Conservation (phyloP, 2,113 vertebrate species). For the Thinocorus orbignyianus region DNA sequence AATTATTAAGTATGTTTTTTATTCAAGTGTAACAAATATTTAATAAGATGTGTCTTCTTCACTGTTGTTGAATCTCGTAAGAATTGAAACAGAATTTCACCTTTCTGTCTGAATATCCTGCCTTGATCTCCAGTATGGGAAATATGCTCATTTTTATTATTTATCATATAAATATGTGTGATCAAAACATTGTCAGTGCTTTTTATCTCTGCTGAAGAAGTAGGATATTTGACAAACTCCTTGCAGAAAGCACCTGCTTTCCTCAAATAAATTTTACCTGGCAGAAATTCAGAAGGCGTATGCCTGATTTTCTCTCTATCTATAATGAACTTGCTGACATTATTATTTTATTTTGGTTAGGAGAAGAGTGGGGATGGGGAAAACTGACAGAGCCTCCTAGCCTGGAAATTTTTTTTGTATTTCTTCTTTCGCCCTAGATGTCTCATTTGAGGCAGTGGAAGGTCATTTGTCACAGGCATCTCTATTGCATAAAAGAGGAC, state of each 20-base stretch:
- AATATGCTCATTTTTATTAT: slow-evolving; percentile 55
- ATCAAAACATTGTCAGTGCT: slow-evolving; percentile 49
- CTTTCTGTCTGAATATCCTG: slow-evolving; percentile 38
- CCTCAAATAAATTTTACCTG: neutral
- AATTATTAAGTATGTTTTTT: slow-evolving; percentile 63
- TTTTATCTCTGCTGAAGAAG: slow-evolving; percentile 46
- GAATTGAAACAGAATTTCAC: slow-evolving; percentile 14
- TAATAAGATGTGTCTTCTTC: slow-evolving; percentile 16
- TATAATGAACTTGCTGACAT: slow-evolving; percentile 29
- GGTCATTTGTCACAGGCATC: neutral
- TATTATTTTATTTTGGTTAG: neutral
- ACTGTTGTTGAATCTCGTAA: neutral
- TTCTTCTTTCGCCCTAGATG: neutral
- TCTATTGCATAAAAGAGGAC: neutral
- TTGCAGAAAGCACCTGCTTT: slow-evolving; percentile 10
- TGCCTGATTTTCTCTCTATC: neutral
- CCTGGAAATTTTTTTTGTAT: neutral
- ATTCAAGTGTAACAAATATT: slow-evolving; percentile 59
- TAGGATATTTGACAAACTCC: slow-evolving; percentile 25
- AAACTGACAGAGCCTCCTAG: neutral
- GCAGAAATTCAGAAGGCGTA: slow-evolving; percentile 21
- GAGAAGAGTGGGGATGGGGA: neutral
- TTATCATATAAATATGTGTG: slow-evolving; percentile 44
- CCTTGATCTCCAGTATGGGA: slow-evolving; percentile 22
- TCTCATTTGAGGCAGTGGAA: neutral